Evolutionary conservation across 2,888 invertebrate genomes (phyloP), one percentile per base, ranked within the genome.

Genomic region (Agrochola macilenta): DNA sequence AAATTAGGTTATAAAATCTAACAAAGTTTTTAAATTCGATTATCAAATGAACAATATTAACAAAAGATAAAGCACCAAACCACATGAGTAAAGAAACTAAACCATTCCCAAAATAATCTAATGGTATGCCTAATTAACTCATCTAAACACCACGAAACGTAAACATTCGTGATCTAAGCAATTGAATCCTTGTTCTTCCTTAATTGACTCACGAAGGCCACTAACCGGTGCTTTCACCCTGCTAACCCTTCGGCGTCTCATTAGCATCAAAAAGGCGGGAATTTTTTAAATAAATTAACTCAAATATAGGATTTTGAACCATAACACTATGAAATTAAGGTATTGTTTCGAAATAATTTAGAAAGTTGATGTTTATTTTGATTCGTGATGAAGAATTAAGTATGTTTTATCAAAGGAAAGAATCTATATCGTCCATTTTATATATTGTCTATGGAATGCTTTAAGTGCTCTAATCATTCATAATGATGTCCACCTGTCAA

Each of bases 251-350:
- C 81, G 82, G 68, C 75, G 72, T 84, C 78, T 77, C 79, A 91
- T 91, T 91, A 88, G 80, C 89, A 91, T 91, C 78, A 89, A 77
- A 90, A 81, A 73, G 63, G 58, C 35, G 74, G 68, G 43, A 76
- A 49, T 65, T 26, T 49, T 64, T 52, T 5, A 49, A 74, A 66
- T 49, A 65, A 77, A 66, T 20, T 61, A 57, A 12, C 39, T 1
- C 0, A 2, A 9, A 3, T 14, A 46, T 7, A 0, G 5, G 0
- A 81, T 66, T 79, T 74, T 83, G 30, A 79, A 79, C 82, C 69
- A 49, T 83, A 75, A 12, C 0, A 0, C 0, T 0, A 23, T 35
- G 0, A 0, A 0, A 0, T 71, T 76, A 87, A 60, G 30, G 30
- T n/a, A 35, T 58, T 2, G 14, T 49, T 61, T 46, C 7, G 20